Base-by-base conservation (phyloP, 2,797 vertebrate genomes). In the Brotogeris chrysoptera region DNA sequence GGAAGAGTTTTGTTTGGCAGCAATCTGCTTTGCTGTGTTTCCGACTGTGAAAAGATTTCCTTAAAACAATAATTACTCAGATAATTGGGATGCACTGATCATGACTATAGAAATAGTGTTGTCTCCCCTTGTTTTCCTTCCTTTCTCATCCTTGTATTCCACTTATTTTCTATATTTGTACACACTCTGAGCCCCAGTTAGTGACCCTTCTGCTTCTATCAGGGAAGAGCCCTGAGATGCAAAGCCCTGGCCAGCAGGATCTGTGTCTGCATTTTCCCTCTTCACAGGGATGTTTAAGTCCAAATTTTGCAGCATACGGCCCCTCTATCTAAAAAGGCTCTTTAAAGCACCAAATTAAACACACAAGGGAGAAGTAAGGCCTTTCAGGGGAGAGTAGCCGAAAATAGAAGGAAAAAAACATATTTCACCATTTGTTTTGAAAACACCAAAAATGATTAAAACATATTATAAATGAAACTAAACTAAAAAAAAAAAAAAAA, bases 401-500 rank as follows among this genome's bases (percentile, higher is more conserved):
- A 97, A 98, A 97, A 97, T 97, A 97, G 96, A 97, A 93, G 80
- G 72, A 49, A 90, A 80, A 94, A 34, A 17, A 50, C 95, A 94
- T 97, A 97, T 97, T 97, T 98, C 93, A 97, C 95, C 97, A 97
- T 97, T 98, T 98, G 97, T 98, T 98, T 98, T 98, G 96, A 98
- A 97, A 98, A 98, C 96, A 97, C 94, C 93, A 94, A 95, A 97
- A 97, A 97, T 96, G 95, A 98, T 98, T 97, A 97, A 97, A 97
- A 97, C 96, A 97, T 92, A 97, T 96, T 97, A 97, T 97, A 98
- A 98, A 97, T 36, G 88, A 97, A 98, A 97, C 93, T 81, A 96
- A 96, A 94, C 92, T 86, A 91, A 92, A 88, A 93, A 93, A 95
- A 47, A 46, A n/a, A n/a, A 34, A 55, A 23, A 55, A 55, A 55